Conservation (phyloP, 2,113 vertebrate genomes). For the Polypterus bichir region DNA sequence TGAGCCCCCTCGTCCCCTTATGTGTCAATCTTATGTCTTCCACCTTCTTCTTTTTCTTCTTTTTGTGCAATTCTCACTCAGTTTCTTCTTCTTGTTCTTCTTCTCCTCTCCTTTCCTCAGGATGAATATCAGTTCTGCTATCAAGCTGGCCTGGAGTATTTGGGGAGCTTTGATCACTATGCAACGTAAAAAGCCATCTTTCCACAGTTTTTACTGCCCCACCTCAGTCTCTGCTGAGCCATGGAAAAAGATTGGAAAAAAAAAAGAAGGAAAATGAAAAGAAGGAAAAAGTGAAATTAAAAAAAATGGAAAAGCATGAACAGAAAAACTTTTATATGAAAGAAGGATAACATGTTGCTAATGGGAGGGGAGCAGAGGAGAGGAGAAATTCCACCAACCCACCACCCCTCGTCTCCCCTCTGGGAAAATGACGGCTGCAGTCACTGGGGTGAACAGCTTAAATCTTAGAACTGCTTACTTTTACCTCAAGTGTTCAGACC, state of each 20-base stretch:
- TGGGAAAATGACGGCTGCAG: conserved; percentile 39
- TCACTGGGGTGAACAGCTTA: conserved; percentile 43
- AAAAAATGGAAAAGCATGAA: conserved; percentile 1
- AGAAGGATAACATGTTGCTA: conserved; percentile 19
- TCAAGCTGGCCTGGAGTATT: conserved; percentile 91
- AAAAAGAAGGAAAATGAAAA: conserved; percentile 30
- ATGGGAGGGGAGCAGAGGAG: conserved; percentile 28
- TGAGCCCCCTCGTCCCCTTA: neutral
- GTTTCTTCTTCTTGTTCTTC: neutral
- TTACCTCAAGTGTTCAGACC: conserved; percentile 72
- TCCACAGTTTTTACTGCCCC: conserved; percentile 47
- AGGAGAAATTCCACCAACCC: conserved; percentile 21
- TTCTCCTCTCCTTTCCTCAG: conserved; percentile 34
- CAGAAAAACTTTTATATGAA: conserved; percentile 31
- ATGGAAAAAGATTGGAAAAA: conserved; percentile 63
- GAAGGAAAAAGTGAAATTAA: conserved; percentile 28
- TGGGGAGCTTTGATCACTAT: conserved; percentile 99
- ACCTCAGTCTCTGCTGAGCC: conserved; percentile 67
- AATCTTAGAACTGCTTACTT: conserved; percentile 51
- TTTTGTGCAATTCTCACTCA: neutral
- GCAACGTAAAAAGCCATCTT: conserved; percentile 97
- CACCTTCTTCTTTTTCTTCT: conserved; percentile 1
- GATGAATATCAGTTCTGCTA: conserved; percentile 98
- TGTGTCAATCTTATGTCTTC: neutral
- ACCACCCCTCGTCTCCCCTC: conserved; percentile 22